phyloP scores from a whole-genome alignment of 2,113 vertebrate species.

The Andinoacara biseriatus region DNA sequence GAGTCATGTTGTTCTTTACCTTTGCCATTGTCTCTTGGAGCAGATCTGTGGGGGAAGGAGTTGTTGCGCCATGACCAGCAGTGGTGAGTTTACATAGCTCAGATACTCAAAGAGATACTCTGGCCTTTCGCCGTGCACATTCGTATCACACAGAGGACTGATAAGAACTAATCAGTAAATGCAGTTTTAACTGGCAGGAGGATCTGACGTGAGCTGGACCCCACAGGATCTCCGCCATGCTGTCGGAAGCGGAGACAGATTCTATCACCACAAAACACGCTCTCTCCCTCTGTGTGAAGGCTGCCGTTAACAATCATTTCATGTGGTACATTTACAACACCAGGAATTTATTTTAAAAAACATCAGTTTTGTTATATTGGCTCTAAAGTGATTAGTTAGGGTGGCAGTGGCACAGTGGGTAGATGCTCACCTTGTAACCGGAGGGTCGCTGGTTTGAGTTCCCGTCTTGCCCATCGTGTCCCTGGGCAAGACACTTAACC shows the following conservation, averaged over 20 bases:
- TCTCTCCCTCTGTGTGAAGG: constrained; percentile 8
- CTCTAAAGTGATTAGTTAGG: background rate
- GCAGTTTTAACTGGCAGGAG: constrained; percentile 59
- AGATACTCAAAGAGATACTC: constrained; percentile 71
- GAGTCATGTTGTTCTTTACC: constrained; percentile 19
- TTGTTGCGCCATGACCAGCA: constrained; percentile 65
- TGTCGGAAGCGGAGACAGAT: constrained; percentile 59
- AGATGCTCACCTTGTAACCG: no score
- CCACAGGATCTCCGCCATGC: constrained; percentile 65
- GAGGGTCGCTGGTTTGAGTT: no score
- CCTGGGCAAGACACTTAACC: no score
- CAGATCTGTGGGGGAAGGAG: constrained; percentile 5
- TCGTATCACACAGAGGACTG: constrained; percentile 55
- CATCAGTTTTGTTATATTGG: background rate
- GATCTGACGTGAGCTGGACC: constrained; percentile 72
- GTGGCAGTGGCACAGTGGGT: no score
- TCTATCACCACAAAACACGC: constrained; percentile 55
- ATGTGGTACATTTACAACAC: background rate
- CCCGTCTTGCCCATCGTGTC: no score
- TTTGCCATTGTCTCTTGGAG: constrained; percentile 19
- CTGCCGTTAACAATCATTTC: background rate
- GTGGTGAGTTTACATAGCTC: constrained; percentile 81
- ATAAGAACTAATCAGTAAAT: constrained; percentile 72
- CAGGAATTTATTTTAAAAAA: background rate
- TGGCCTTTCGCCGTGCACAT: constrained; percentile 41